Conservation (phyloP, 1,140 invertebrate species). For the Atta cephalotes region DNA sequence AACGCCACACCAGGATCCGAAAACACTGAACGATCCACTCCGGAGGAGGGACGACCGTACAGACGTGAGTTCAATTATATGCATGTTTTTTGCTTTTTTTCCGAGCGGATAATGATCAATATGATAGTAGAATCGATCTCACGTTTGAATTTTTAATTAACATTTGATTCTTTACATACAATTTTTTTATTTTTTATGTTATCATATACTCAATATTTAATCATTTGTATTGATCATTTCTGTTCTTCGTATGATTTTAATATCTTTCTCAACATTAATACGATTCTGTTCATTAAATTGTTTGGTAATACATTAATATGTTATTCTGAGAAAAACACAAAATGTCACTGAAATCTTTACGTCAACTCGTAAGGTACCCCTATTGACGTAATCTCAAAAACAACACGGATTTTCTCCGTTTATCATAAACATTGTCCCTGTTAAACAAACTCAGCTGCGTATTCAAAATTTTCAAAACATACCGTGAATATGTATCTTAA, state of each 20-base stretch:
- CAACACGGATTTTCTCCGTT: constrained; percentile 2
- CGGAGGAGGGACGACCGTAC: constrained; percentile 86
- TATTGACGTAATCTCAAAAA: not conserved
- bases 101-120: constrained; percentile 1
- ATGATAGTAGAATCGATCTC: not conserved
- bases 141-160: not conserved
- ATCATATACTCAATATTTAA: not conserved
- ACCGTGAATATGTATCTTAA: not conserved
- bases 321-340: not conserved
- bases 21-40: constrained; percentile 87
- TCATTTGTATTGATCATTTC: not conserved
- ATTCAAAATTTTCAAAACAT: constrained; percentile 28
- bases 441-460: constrained; percentile 30
- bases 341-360: constrained; percentile 2
- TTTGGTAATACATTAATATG: constrained; percentile 48
- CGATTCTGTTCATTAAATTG: not conserved
- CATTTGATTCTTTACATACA: not conserved
- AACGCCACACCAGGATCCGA: constrained; percentile 87
- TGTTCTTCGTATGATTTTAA: not conserved
- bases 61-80: constrained; percentile 84
- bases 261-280: not conserved
- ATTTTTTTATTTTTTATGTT: not conserved
- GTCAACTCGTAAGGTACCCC: not conserved
- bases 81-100: not conserved
- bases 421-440: not conserved